These are phyloP conservation scores for Haplochromis vanheusdeni DNA, from an alignment of 2,113 vertebrate species.

Conservation along the genomic window DNA sequence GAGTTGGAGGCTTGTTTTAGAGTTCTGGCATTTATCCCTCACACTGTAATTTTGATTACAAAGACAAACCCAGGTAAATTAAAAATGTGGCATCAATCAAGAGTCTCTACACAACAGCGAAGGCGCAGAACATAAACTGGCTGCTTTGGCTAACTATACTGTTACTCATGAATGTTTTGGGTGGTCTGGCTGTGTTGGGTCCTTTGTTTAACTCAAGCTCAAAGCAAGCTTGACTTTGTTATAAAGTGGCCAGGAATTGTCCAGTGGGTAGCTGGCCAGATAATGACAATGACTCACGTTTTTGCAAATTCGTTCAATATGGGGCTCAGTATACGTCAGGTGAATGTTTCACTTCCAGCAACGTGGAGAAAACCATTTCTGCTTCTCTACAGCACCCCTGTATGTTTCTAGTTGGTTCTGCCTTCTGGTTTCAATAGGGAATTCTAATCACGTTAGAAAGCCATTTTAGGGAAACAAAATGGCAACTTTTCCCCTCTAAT, in stretches of 20 bases:
- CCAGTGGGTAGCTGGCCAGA: slow-evolving; percentile 2
- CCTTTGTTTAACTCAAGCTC: slow-evolving; percentile 28
- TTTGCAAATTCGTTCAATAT: slow-evolving; percentile 16
- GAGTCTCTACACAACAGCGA: slow-evolving; percentile 13
- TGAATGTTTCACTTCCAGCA: not conserved
- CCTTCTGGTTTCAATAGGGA: not conserved
- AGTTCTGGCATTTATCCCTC: slow-evolving; percentile 50
- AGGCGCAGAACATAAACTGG: slow-evolving; percentile 11
- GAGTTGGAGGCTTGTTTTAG: slow-evolving; percentile 31
- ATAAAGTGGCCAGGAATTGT: not conserved
- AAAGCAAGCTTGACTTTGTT: not conserved
- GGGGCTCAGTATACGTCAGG: not conserved
- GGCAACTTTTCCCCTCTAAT: slow-evolving; percentile 10
- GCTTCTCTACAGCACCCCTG: not conserved
- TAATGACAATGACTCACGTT: not conserved
- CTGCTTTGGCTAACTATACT: not conserved
- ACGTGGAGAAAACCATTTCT: not conserved
- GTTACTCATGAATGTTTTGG: slow-evolving; percentile 35
- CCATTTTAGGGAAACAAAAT: not conserved
- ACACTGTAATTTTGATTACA: slow-evolving; percentile 56
- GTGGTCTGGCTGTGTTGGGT: slow-evolving; percentile 39
- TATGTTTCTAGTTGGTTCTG: not conserved
- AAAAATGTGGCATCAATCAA: slow-evolving; percentile 60
- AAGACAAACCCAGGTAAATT: slow-evolving; percentile 26
- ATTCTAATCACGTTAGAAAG: slow-evolving; percentile 6